Evolutionary conservation across 1,140 invertebrate genomes (phyloP).

Genomic region (Apis florea): DNA sequence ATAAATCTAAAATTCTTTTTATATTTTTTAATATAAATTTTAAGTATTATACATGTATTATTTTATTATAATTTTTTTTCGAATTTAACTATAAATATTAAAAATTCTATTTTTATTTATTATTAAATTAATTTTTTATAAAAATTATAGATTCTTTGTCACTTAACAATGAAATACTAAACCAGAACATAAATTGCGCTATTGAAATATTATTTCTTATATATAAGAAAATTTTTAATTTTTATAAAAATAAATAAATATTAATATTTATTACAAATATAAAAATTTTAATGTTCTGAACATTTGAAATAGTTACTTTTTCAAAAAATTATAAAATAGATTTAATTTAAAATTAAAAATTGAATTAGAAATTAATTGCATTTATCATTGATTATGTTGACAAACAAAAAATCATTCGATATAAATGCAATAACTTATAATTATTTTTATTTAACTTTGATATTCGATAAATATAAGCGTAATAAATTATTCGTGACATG

Average conservation of each 20-base stretch:
- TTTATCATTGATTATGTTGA: constrained; percentile 15
- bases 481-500: constrained; percentile 53
- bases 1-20: background rate
- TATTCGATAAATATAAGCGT: background rate
- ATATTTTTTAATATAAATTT: background rate
- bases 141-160: background rate
- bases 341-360: background rate
- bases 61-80: background rate
- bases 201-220: constrained; percentile 57
- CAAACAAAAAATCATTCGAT: constrained; percentile 1
- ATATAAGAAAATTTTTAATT: constrained; percentile 48
- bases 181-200: constrained; percentile 52
- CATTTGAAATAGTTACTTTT: background rate
- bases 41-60: background rate
- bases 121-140: background rate
- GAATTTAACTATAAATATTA: background rate
- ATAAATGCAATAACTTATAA: constrained; percentile 22
- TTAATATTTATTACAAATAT: background rate
- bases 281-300: background rate
- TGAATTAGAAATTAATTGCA: background rate
- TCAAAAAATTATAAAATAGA: constrained; percentile 19
- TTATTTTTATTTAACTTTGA: constrained; percentile 70
- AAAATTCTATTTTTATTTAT: background rate
- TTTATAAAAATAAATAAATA: background rate
- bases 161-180: background rate